Conservation (phyloP, 2,797 vertebrate species). For the Emydoidea blandingii region DNA sequence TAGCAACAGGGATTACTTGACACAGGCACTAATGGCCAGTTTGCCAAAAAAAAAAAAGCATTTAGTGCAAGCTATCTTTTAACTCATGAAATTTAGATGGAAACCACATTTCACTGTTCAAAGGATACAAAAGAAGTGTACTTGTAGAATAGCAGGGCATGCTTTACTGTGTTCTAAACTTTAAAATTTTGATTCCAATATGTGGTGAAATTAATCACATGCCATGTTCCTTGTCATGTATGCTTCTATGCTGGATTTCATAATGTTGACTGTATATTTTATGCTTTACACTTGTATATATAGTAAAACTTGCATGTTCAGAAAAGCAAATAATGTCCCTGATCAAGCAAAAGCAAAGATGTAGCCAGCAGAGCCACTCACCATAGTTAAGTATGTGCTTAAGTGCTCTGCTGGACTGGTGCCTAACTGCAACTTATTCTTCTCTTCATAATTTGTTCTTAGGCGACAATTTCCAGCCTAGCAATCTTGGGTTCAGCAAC, state of each 20-base stretch:
- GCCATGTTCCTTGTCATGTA: neutral
- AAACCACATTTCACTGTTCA: conserved; percentile 15
- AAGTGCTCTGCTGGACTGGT: neutral
- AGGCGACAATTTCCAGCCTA: neutral
- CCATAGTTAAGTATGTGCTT: neutral
- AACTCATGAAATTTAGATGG: conserved; percentile 43
- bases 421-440: neutral
- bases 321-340: neutral
- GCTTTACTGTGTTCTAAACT: neutral
- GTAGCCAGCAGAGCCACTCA: neutral
- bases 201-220: neutral
- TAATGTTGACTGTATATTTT: neutral
- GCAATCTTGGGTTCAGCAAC: neutral
- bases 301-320: neutral
- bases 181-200: neutral
- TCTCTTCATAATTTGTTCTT: neutral
- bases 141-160: neutral
- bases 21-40: conserved; percentile 22
- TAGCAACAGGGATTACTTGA: neutral
- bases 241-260: neutral
- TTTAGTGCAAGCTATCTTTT: conserved; percentile 30
- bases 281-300: neutral
- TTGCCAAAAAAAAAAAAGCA: conserved; percentile 6
- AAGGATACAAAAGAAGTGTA: neutral
- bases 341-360: neutral